Evolutionary conservation across 1,140 invertebrate species (phyloP), one percentile per base, ranked within the genome.

Genomic region (Drosophila arawakana): DNA sequence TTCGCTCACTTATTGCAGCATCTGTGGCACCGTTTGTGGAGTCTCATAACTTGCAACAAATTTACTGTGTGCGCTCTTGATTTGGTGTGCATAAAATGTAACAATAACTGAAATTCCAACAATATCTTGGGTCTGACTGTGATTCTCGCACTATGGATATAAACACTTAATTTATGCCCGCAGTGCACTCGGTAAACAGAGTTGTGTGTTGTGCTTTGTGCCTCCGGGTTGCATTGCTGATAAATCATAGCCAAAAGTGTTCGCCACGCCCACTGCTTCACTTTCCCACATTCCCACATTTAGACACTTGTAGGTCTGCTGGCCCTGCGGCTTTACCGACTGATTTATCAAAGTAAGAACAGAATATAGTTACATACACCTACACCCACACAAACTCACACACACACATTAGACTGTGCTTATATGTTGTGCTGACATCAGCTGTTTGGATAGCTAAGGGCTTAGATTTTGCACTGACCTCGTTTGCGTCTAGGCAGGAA

Each of bases 131-230:
- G 7, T 34, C 25, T 49, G 15, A 21, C 37, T 10, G 2, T 25
- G 25, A 46, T 21, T 41, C 41, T 41, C 39, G 15, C 41, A 37
- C 59, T 73, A 66, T 67, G 52, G 59, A 73, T 67, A 73, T 73
- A 73, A 73, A 73, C 71, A 73, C 71, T 73, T 73, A 66, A 73
- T 73, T 73, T 73, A 60, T 68, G 71, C 63, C 65, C 71, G 11
- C 41, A 52, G 55, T 73, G 37, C 44, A 73, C 55, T 60, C 54
- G 59, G 63, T 67, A 66, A 66, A 54, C 54, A 49, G 66, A 55
- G n/a, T 66, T 72, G 62, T 62, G 57, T 54, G 52, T 35, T 15
- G 46, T 13, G 37, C 25, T 47, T 30, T 47, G 47, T 30, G 66
- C 65, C 72, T 69, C n/a, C 41, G 66, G 41, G 50, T 39, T 69